Evolutionary conservation across 1,140 invertebrate species (phyloP).

Genomic region (Zelostemma sp.): DNA sequence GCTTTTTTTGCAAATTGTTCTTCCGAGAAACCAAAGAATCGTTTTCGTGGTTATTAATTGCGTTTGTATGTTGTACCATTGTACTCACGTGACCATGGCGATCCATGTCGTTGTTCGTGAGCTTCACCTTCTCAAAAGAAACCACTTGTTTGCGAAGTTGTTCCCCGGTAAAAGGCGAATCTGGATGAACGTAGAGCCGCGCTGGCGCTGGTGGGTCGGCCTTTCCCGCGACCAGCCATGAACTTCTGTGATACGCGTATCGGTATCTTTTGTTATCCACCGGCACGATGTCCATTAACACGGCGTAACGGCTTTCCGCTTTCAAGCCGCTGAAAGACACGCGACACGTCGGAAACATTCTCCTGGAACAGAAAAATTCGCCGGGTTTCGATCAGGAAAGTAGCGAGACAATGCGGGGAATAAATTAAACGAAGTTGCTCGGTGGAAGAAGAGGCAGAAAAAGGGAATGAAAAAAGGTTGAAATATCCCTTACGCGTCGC

Average conservation of each 20-base stretch:
- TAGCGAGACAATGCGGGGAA: slow-evolving; percentile 5
- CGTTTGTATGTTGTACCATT: no score
- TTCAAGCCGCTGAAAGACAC: slow-evolving; percentile 90
- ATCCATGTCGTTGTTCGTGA: slow-evolving; percentile 99
- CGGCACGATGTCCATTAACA: slow-evolving; percentile 96
- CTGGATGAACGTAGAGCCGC: slow-evolving; percentile 95
- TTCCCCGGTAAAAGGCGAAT: slow-evolving; percentile 96
- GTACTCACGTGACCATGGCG: slow-evolving; percentile 98
- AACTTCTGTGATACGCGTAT: slow-evolving; percentile 98
- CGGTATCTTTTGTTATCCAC: slow-evolving; percentile 98
- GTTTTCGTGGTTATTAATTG: no score
- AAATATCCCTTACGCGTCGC: slow-evolving; percentile 39
- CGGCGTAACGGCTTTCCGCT: slow-evolving; percentile 82
- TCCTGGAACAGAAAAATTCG: no score
- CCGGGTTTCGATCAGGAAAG: no score
- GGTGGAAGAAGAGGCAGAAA: slow-evolving; percentile 35
- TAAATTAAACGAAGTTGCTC: no score
- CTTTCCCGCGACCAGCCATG: slow-evolving; percentile 98
- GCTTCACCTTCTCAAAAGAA: slow-evolving; percentile 99
- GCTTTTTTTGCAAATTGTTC: no score
- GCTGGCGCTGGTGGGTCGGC: slow-evolving; percentile 96
- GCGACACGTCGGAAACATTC: slow-evolving; percentile 98
- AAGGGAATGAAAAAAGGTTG: slow-evolving; percentile 43
- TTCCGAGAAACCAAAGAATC: no score
- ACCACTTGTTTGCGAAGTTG: slow-evolving; percentile 97